phyloP scores from a whole-genome alignment of 2,888 invertebrate genomes.

The Lasius fuliginosus region DNA sequence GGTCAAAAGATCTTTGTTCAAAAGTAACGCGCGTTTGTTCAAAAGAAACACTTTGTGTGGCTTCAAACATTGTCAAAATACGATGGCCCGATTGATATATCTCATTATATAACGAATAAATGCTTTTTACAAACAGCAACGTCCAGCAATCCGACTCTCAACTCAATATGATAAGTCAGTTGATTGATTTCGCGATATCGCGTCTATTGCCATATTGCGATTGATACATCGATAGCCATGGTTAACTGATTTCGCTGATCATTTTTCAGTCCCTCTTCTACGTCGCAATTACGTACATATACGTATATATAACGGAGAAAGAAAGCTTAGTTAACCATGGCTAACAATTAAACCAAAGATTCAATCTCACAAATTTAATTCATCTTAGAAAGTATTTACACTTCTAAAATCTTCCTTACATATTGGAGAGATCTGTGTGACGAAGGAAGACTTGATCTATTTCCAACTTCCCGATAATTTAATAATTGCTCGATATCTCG shows the following conservation, averaged over 20 bases:
- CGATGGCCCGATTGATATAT: background rate
- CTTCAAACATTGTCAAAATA: conserved; percentile 8
- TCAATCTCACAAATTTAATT: background rate
- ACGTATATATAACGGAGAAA: background rate
- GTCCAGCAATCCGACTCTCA: background rate
- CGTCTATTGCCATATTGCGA: conserved; percentile 21
- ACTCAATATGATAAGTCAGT: conserved; percentile 1
- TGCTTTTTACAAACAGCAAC: conserved; percentile 8
- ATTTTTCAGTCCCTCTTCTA: background rate
- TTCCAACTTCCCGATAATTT: background rate
- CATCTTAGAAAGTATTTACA: background rate
- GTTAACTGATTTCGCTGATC: background rate
- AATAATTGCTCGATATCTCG: background rate
- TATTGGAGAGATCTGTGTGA: conserved; percentile 26
- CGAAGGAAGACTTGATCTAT: conserved; percentile 28
- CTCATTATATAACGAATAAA: background rate
- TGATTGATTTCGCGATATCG: background rate
- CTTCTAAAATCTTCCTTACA: conserved; percentile 1
- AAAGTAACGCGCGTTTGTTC: background rate
- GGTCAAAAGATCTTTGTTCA: background rate
- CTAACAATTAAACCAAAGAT: background rate
- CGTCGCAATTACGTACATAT: background rate
- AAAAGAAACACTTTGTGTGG: background rate
- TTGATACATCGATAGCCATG: background rate
- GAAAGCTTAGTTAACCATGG: background rate